These are phyloP conservation scores for Drosophila tanythrix DNA, from an alignment of 2,888 invertebrate species.

Conservation along the genomic window DNA sequence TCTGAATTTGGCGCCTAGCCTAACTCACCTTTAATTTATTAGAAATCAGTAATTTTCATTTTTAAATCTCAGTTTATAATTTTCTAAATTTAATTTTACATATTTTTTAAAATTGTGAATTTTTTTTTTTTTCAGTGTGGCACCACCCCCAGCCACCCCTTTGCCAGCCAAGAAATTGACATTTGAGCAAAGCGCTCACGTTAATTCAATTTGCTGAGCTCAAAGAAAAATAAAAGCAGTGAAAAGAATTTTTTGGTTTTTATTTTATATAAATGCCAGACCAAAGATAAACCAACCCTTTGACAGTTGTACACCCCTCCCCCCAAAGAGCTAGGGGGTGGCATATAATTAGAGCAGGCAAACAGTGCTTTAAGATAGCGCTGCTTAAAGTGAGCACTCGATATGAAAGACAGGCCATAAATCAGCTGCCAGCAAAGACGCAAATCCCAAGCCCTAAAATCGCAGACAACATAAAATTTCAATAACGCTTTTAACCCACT, in stretches of 20 bases:
- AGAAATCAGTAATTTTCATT: no score
- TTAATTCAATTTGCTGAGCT: conserved; percentile 80
- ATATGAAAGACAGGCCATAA: conserved; percentile 54
- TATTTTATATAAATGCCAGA: conserved; percentile 50
- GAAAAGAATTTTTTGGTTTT: conserved; percentile 61
- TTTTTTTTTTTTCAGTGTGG: background rate
- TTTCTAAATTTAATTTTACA: no score
- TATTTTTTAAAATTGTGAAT: background rate
- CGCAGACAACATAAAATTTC: conserved; percentile 79
- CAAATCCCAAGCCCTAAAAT: conserved; percentile 68
- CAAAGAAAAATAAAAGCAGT: conserved; percentile 78
- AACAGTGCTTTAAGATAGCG: conserved; percentile 25
- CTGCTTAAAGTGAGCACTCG: conserved; percentile 19
- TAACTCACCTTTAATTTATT: background rate
- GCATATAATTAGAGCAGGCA: conserved; percentile 79
- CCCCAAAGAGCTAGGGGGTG: conserved; percentile 38
- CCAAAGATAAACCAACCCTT: conserved; percentile 71
- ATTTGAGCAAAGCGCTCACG: conserved; percentile 63
- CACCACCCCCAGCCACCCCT: background rate
- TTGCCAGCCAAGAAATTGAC: conserved; percentile 55
- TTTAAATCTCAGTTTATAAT: no score
- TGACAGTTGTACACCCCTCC: conserved; percentile 19
- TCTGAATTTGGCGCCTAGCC: background rate
- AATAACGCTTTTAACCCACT: conserved; percentile 59
- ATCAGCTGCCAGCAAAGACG: conserved; percentile 55